A percentile compares a stretch with the other conserved stretches of the same genome.
Evolutionary conservation across 1,140 invertebrate genomes (phyloP).

Genomic region (Hestina assimilis): DNA sequence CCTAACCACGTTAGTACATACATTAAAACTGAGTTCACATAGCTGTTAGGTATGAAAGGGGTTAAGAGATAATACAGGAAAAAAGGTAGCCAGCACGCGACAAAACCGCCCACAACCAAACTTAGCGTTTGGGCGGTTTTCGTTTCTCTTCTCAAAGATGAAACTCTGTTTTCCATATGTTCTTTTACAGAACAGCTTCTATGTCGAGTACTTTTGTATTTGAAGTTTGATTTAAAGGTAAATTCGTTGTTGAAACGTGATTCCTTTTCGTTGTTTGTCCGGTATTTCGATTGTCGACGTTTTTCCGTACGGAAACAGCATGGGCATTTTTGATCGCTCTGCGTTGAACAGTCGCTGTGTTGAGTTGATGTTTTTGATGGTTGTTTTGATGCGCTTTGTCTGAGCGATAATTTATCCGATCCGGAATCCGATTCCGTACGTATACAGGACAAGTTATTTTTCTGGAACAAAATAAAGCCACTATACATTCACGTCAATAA

Average conservation of each 20-base stretch:
- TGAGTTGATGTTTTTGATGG: conserved; percentile 55
- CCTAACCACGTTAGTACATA: conserved; percentile 93
- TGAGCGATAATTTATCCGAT: conserved; percentile 63
- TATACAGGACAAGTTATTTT: conserved; percentile 64
- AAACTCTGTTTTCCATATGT: conserved; percentile 78
- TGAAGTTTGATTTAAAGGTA: conserved; percentile 68
- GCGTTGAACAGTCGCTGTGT: conserved; percentile 51
- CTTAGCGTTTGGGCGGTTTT: conserved; percentile 95
- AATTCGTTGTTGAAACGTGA: conserved; percentile 61
- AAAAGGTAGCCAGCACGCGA: conserved; percentile 84
- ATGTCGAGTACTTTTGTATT: conserved; percentile 52
- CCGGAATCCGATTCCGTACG: conserved; percentile 70
- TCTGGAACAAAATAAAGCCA: conserved; percentile 74
- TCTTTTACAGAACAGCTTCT: conserved; percentile 67
- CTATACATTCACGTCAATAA: not conserved
- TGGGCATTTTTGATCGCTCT: conserved; percentile 60
- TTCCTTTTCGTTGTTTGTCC: conserved; percentile 57
- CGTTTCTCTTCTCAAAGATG: conserved; percentile 85
- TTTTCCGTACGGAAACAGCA: conserved; percentile 66
- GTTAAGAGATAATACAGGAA: conserved; percentile 92
- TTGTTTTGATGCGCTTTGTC: conserved; percentile 63
- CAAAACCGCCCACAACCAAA: conserved; percentile 94
- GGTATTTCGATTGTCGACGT: conserved; percentile 41
- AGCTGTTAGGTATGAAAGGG: conserved; percentile 82
- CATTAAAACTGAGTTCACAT: conserved; percentile 83